Evolutionary conservation across 92 coral and sea anemone species (phyloP), one percentile per base, ranked within the genome.

Genomic region (Ricordea florida): DNA sequence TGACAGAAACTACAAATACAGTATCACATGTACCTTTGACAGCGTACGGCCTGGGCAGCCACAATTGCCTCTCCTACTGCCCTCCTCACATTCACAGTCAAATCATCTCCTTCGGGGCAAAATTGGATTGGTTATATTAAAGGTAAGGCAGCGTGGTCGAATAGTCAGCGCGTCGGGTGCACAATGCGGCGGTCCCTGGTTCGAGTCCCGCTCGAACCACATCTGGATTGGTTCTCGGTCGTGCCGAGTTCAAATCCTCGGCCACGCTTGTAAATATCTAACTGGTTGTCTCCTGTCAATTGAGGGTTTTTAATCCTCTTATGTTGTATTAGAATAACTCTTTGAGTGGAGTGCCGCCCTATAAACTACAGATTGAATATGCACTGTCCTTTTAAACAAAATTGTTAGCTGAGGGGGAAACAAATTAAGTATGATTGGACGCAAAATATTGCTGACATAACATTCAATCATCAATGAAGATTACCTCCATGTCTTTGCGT

Each of bases 31-130:
- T 55, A 55, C 62, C 62, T 55, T 28, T 55, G 62, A 55, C 29
- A 28, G 62, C 38, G 40, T 55, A 55, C 62, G 62, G 62, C 62
- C 62, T 55, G 62, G 62, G 41, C 62, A 55, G 62, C 62, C 62
- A 55, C 62, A 55, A 55, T 55, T 29, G 40, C 62, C 62, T 55
- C 62, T 55, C 62, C 62, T 55, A 55, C 36, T 55, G 62, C 62
- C 62, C 62, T 55, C 38, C 62, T 55, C 37, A 55, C 62, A 28
- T 55, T 55, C 62, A 55, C 40, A 23, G 59, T 6, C 26, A 52
- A 22, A 52, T 52, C 59, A 52, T 52, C 59, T 52, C 59, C 59
- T 52, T 52, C 26, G 60, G 62, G 37, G n/a, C n/a, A 55, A 55
- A 55, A 55, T 55, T 55, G 38, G 62, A 55, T 55, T 55, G 62